These are phyloP conservation scores for Drosophila subobscura DNA, from an alignment of 1,140 invertebrate genomes.

Conservation along the genomic window DNA sequence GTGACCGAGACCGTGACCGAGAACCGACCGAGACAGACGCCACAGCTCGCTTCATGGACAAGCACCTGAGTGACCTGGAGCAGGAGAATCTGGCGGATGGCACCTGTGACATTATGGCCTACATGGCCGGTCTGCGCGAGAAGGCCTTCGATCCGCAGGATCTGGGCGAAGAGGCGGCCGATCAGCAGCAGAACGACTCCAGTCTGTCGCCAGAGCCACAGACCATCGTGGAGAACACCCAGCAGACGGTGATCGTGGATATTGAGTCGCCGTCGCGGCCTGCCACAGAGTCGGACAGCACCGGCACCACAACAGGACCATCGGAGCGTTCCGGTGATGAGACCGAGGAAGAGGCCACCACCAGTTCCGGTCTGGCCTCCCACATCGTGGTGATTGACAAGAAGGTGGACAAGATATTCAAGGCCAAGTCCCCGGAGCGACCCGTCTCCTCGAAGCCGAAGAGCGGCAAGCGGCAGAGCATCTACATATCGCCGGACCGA, in stretches of 20 bases:
- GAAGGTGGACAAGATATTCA: conserved; percentile 82
- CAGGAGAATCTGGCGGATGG: conserved; percentile 74
- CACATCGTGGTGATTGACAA: conserved; percentile 81
- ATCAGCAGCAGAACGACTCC: conserved; percentile 81
- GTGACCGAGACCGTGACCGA: conserved; percentile 38
- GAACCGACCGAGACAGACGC: conserved; percentile 52
- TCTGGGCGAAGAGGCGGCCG: conserved; percentile 44
- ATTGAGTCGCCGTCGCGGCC: conserved; percentile 75
- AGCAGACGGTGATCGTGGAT: conserved; percentile 73
- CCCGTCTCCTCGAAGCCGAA: conserved; percentile 45
- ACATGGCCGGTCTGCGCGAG: conserved; percentile 82
- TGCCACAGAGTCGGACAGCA: conserved; percentile 74
- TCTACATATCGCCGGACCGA: conserved; percentile 82
- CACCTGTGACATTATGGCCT: conserved; percentile 80
- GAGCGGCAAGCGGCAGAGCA: conserved; percentile 68
- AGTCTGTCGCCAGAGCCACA: conserved; percentile 80
- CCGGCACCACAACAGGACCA: conserved; percentile 66
- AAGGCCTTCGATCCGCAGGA: conserved; percentile 75
- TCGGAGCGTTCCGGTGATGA: conserved; percentile 78
- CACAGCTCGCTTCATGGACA: conserved; percentile 71
- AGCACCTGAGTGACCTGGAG: conserved; percentile 78
- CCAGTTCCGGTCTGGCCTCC: conserved; percentile 40
- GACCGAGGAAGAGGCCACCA: conserved; percentile 65
- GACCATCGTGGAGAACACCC: conserved; percentile 80
- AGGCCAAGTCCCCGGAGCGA: conserved; percentile 71